Base-by-base conservation (phyloP, 2,888 invertebrate species). In the Drosophila kokeensis region DNA sequence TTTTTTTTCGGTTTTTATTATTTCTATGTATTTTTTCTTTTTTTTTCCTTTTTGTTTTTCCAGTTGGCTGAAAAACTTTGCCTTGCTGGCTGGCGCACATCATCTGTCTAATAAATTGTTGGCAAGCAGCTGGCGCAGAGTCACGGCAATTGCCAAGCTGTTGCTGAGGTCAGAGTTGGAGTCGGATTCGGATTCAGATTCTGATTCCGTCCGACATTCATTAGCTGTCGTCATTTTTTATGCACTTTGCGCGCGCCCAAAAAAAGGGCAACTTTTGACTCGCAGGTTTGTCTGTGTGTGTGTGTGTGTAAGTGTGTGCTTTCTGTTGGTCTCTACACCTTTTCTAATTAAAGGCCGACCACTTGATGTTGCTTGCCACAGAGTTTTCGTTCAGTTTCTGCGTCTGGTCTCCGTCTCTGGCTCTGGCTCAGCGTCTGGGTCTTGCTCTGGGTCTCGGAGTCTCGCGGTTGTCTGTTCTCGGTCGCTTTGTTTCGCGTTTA, bases 401-500 rank as follows among this genome's bases (percentile, higher is more conserved):
- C 36, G 45, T 50, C 34, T 64, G 21, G 63, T 57, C 59, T 69
- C 36, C 32, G 40, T 50, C 45, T 78, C 60, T 50, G 70, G n/a
- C 34, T 54, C 6, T 15, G 66, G 18, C 30, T 65, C 50, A 50
- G 42, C 18, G 27, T 42, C 34, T 58, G 27, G 49, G 30, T 40
- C 10, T 30, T 53, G 68, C 71, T 73, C 13, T 63, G 52, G 48
- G 53, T 73, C 21, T 45, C 45, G 24, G 8, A 45, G n/a, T 29
- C 38, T 55, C 34, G 55, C 27, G 55, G 48, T 49, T 65, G 64
- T 76, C 73, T 71, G 77, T 83, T 83, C 83, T 85, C 67, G 80
- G 71, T 75, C 79, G 87, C 87, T 83, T 84, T 84, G 83, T 83
- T 79, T 85, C 81, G 77, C 84, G 77, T 87, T 87, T 87, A 85